Conservation (phyloP, 2,888 invertebrate species). For the Deroplatys truncata region DNA sequence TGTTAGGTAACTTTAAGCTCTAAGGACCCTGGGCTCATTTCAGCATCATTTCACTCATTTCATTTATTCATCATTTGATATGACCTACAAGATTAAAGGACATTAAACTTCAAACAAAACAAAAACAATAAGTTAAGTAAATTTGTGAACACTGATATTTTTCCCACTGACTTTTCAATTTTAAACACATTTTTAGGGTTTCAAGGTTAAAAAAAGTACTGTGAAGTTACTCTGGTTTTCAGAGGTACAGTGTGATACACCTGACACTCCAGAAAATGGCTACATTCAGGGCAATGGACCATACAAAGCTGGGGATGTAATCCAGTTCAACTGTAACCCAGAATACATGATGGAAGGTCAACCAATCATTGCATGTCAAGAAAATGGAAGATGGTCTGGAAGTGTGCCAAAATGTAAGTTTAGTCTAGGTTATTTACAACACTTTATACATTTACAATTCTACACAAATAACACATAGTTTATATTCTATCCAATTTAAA, state of each 20-base stretch:
- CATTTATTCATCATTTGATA: too few relatives aligned
- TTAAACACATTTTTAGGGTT: too few relatives aligned
- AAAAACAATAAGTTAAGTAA: too few relatives aligned
- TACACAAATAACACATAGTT: not conserved
- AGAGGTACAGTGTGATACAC: slow-evolving; percentile 78
- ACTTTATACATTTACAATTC: not conserved
- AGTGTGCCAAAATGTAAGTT: slow-evolving; percentile 75
- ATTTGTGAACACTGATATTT: too few relatives aligned
- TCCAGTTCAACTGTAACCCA: slow-evolving; percentile 82
- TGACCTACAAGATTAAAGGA: too few relatives aligned
- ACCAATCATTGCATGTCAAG: slow-evolving; percentile 85
- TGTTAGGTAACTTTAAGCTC: too few relatives aligned
- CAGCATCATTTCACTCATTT: too few relatives aligned
- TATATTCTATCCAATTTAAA: too few relatives aligned
- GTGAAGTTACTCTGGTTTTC: slow-evolving; percentile 31
- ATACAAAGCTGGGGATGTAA: slow-evolving; percentile 78
- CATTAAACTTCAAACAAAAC: too few relatives aligned
- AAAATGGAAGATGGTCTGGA: slow-evolving; percentile 81
- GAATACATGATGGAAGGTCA: slow-evolving; percentile 87
- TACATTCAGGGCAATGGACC: slow-evolving; percentile 74
- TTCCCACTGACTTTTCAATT: too few relatives aligned
- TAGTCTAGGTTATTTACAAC: not conserved
- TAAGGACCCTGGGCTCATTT: too few relatives aligned
- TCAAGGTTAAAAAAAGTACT: too few relatives aligned
- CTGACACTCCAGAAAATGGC: slow-evolving; percentile 70